Base-by-base conservation (phyloP, 2,888 invertebrate genomes). In the Drosophila fungiperda region DNA sequence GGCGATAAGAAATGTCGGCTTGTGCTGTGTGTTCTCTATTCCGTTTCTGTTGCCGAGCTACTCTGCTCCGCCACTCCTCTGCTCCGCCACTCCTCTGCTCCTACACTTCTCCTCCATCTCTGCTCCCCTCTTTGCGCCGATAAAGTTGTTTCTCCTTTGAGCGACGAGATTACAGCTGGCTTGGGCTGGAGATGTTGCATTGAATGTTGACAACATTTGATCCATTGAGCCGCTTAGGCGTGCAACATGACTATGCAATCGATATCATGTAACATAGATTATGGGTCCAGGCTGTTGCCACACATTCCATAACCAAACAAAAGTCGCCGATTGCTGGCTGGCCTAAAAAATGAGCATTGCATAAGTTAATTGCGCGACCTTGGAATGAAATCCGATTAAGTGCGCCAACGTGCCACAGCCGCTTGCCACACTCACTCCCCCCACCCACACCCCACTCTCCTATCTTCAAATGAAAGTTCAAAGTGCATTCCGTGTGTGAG, bases 1-100 rank as follows among this genome's bases (percentile, higher is more conserved):
- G 5, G 12, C n/a, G 88, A 83, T 87, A 87, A 82, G 40, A 69
- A 85, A 78, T 80, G 88, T 87, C 83, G 88, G 86, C 62, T 68
- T 73, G 72, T 15, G 64, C 53, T 76, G 64, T 80, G 64, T 85
- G 64, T 85, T 70, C 66, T 70, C 50, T 45, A 57, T 62, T 35
- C 20, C 54, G 42, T 54, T 57, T 40, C 17, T 55, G 48, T 45
- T 50, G 20, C 38, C n/a, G 11, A 9, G n/a, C 26, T 48, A 29
- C 38, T 20, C 17, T 17, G n/a, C 26, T 48, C 32, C 36, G 26
- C 35, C 1, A 11, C 54, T 48, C 32, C 54, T 29, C 35, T 1
- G 11, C 36, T 38, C 20, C 20, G n/a, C 35, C 1, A 11, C 54
- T 48, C 32, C 54, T 29, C 35, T 1, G 11, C 36, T 38, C 20